phyloP scores from a whole-genome alignment of 2,888 invertebrate species.

The Mimachlamys varia region DNA sequence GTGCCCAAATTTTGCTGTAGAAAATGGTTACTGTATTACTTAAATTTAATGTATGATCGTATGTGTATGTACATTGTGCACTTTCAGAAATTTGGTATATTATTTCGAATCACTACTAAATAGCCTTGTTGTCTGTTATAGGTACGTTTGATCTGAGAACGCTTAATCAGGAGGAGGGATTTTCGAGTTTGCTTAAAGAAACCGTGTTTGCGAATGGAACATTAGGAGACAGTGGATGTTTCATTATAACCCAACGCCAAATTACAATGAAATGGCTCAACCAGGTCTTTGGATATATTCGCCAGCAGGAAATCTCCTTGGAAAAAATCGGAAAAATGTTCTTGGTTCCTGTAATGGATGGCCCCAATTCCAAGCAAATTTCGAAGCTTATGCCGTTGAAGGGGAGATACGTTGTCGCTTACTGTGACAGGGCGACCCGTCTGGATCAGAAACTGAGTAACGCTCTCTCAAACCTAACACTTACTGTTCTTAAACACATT shows the following conservation, averaged over 20 bases:
- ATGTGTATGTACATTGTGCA: too few species aligned
- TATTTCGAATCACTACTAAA: too few species aligned
- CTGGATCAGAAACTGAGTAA: background rate
- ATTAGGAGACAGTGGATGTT: background rate
- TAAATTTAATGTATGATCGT: too few species aligned
- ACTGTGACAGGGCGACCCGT: background rate
- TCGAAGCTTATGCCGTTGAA: background rate
- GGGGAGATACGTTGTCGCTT: background rate
- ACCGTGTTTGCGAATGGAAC: background rate
- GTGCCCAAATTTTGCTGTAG: too few species aligned
- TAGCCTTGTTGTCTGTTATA: too few species aligned
- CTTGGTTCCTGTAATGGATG: background rate
- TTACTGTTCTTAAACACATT: background rate
- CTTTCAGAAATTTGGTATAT: too few species aligned
- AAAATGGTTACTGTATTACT: too few species aligned
- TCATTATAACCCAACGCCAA: background rate
- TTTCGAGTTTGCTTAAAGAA: background rate
- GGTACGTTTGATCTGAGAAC: background rate
- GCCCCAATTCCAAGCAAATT: background rate
- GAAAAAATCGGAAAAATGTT: background rate
- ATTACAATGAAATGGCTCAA: background rate
- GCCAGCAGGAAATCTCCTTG: background rate
- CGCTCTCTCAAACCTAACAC: background rate
- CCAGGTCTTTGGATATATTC: background rate
- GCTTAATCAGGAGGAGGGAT: background rate